phyloP scores from a whole-genome alignment of 2,113 vertebrate genomes.

The Erpornis zantholeuca region DNA sequence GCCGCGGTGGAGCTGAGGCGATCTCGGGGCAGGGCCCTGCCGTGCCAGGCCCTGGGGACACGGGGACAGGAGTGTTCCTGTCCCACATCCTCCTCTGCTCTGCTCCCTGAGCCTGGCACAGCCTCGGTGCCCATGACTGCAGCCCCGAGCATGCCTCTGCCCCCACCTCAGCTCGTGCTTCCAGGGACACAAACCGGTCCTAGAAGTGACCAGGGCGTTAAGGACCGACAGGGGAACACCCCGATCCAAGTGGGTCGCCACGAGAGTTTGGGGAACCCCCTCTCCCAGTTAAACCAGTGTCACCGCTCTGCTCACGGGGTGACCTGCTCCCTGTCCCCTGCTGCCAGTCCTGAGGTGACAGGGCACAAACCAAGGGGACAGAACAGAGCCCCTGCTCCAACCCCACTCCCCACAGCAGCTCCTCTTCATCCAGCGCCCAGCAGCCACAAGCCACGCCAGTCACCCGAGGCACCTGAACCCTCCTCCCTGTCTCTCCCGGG shows the following conservation, averaged over 20 bases:
- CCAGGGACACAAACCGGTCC: not conserved
- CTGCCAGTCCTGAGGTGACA: not conserved
- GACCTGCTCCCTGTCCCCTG: not conserved
- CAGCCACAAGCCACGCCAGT: not conserved
- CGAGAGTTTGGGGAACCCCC: not conserved
- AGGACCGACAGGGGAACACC: not conserved
- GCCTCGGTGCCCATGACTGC: not conserved
- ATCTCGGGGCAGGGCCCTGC: not conserved
- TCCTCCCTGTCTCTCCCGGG: not conserved
- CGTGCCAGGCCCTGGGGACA: not conserved
- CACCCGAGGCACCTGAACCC: not conserved
- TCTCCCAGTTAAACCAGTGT: not conserved
- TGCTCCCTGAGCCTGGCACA: not conserved
- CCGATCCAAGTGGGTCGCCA: not conserved
- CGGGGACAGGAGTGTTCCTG: not conserved
- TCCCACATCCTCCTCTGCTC: not conserved
- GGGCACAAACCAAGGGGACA: not conserved
- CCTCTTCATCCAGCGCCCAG: not conserved
- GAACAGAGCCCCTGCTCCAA: not conserved
- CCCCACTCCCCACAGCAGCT: not conserved
- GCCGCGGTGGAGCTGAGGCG: accelerated
- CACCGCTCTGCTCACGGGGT: not conserved
- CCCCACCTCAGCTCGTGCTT: not conserved
- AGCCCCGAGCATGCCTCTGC: not conserved
- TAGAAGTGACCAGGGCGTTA: not conserved